Base-by-base conservation (phyloP, 1,140 invertebrate species). In the Stenopsyche tienmushanensis region DNA sequence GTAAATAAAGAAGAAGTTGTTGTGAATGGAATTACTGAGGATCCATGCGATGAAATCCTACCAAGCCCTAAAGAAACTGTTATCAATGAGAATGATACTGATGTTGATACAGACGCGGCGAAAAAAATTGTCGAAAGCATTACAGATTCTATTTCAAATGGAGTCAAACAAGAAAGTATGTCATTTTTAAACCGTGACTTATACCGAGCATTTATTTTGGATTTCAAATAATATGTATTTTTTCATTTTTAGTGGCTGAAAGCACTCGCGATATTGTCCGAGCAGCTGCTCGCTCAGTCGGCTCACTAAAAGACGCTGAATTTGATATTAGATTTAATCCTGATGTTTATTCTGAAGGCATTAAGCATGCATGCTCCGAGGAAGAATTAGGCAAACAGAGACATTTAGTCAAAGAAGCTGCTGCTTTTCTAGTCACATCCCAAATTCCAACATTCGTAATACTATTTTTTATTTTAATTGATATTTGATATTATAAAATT, bases 301-400 rank as follows among this genome's bases (percentile, higher is more conserved):
- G 94, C 0, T 98, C 96, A 2, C 82, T 98, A 1, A 95, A 94
- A 74, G 92, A 95, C 63, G 91, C 86, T 39, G 95, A 98, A 78
- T 98, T 99, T 77, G 94, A 96, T 75, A 92, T 99, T 60, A 86
- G 94, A 52, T 99, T 99, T 78, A 99, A 99, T 82, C 95, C 97
- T 0, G 97, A 99, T 82, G 93, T 98, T 55, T 99, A 92, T 81
- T 98, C 96, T 3, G 90, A 92, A 0, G 93, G 93, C 62, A 96
- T 99, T 34, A 85, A 83, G 55, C 96, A 98, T 82, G 77, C 84
- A 20, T 86, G 87, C 49, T 81, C 88, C 42, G 82, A 83, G 3
- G 81, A 83, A 45, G 74, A 75, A 17, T 80, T 96, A 59, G 84
- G 87, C 53, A 91, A 90, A 73, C 94, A 98, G 77, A 86, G 90